These are phyloP conservation scores for Ormyrus pomaceus DNA, from an alignment of 2,888 invertebrate genomes.

Conservation along the genomic window DNA sequence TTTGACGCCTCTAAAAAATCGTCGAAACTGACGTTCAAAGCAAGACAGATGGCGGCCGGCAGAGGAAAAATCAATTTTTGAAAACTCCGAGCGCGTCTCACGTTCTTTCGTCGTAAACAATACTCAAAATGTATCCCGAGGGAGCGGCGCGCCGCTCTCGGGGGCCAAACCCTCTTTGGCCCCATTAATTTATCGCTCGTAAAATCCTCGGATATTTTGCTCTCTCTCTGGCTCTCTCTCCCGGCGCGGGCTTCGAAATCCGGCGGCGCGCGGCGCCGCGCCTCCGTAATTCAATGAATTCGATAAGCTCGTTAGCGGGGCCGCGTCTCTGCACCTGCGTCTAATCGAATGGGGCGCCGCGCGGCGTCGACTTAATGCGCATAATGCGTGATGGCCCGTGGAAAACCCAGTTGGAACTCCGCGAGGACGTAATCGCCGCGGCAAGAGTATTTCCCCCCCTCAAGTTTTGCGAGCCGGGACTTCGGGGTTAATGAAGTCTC, in stretches of 20 bases:
- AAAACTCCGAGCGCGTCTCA: background rate
- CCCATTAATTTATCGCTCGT: constrained; percentile 21
- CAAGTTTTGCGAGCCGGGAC: no score
- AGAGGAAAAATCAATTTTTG: constrained; percentile 5
- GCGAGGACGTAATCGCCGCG: background rate
- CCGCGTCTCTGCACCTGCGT: constrained; percentile 18
- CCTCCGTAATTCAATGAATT: constrained; percentile 41
- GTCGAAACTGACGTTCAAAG: no score
- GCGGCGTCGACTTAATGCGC: background rate
- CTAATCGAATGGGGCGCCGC: constrained; percentile 19
- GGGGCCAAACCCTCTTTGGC: background rate
- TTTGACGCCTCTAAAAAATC: no score
- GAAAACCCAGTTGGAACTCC: background rate
- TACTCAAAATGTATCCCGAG: constrained; percentile 18
- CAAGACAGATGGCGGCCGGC: background rate
- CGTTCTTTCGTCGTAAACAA: background rate
- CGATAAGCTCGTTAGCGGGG: constrained; percentile 44
- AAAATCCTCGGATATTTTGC: constrained; percentile 1
- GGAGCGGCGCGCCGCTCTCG: constrained; percentile 11
- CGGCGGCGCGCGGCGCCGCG: no score
- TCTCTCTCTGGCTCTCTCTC: background rate
- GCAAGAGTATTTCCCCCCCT: no score
- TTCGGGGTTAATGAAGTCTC: no score
- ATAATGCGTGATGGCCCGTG: background rate
- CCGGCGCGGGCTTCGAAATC: no score